Percentiles rank a stretch among this genome's conserved stretches.
Evolutionary conservation across 2,888 invertebrate genomes (phyloP).

Genomic region (Mycogona germanica): DNA sequence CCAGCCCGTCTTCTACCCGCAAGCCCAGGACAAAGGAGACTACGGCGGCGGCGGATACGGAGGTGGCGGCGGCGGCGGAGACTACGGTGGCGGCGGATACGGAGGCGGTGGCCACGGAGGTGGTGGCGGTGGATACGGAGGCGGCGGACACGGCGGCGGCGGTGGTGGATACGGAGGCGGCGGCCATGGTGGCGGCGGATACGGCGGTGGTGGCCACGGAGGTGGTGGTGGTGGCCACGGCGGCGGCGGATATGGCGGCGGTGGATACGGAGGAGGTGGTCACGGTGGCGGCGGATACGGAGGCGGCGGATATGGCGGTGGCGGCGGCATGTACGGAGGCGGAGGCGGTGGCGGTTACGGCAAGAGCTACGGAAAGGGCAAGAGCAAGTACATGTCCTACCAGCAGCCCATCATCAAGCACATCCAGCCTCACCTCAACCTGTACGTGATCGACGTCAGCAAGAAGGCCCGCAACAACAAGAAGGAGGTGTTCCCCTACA

Average conservation of each 20-base stretch:
- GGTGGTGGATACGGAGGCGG: background rate
- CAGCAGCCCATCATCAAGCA: slow-evolving; percentile 16
- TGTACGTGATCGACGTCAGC: slow-evolving; percentile 16
- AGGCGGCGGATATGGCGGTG: slow-evolving; percentile 1
- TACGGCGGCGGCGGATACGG: slow-evolving; percentile 11
- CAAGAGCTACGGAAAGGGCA: slow-evolving; percentile 9
- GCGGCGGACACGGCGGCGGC: slow-evolving; percentile 1
- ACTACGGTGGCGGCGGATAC: slow-evolving; percentile 6
- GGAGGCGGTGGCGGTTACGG: slow-evolving; percentile 12
- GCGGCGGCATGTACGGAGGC: slow-evolving; percentile 2
- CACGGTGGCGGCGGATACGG: background rate
- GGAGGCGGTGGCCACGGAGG: slow-evolving; percentile 8
- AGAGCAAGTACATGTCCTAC: slow-evolving; percentile 8
- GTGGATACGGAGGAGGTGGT: background rate
- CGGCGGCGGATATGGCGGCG: slow-evolving; percentile 6
- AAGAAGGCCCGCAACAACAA: slow-evolving; percentile 8
- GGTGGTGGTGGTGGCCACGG: slow-evolving; percentile 4
- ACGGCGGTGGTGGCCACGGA: slow-evolving; percentile 11
- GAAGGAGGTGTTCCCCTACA: slow-evolving; percentile 14
- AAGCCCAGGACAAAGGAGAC: slow-evolving; percentile 16
- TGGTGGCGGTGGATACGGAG: slow-evolving; percentile 2
- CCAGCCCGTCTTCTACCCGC: slow-evolving; percentile 16
- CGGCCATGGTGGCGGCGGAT: slow-evolving; percentile 2
- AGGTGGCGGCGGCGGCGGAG: slow-evolving; percentile 4
- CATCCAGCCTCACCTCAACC: slow-evolving; percentile 17